Percentiles rank a stretch among this genome's conserved stretches.
Evolutionary conservation across 1,140 invertebrate species (phyloP).

Genomic region (Nasonia vitripennis): DNA sequence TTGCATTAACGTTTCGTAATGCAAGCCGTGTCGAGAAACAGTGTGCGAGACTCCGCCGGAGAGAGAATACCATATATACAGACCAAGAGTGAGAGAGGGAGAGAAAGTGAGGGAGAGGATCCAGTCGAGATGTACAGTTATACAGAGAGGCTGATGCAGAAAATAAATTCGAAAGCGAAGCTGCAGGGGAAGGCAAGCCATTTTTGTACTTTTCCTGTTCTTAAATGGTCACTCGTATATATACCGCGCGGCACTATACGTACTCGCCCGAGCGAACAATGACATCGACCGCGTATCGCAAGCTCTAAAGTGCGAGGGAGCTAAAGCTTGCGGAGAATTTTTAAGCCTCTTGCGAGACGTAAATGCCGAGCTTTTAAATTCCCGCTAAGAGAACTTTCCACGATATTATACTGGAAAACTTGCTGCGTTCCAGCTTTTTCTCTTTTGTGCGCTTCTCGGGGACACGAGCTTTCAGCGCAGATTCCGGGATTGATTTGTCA

Average conservation of each 20-base stretch:
- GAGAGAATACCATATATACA: not conserved
- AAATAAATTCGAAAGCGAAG: constrained; percentile 5
- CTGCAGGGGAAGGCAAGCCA: constrained; percentile 8
- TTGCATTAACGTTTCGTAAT: constrained; percentile 49
- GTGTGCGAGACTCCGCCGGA: not conserved
- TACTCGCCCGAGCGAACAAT: constrained; percentile 23
- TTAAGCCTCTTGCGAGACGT: not conserved
- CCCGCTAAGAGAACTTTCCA: not conserved
- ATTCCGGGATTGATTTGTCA: not conserved
- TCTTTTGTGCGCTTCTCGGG: not conserved
- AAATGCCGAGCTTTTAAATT: constrained; percentile 39
- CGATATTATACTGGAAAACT: not conserved
- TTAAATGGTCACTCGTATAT: constrained; percentile 43
- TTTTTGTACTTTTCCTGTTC: constrained; percentile 7
- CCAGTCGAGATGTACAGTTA: not conserved
- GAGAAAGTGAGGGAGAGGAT: constrained; percentile 2
- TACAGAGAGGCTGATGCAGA: constrained; percentile 15
- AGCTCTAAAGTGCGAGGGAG: constrained; percentile 17
- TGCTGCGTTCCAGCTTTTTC: not conserved
- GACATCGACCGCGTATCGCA: not conserved
- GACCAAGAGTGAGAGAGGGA: not conserved
- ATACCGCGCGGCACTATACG: constrained; percentile 19
- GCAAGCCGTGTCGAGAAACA: constrained; percentile 30
- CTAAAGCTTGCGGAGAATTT: constrained; percentile 18
- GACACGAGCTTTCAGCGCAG: not conserved